Base-by-base conservation (phyloP, 2,888 invertebrate genomes). In the Frankliniella fusca region DNA sequence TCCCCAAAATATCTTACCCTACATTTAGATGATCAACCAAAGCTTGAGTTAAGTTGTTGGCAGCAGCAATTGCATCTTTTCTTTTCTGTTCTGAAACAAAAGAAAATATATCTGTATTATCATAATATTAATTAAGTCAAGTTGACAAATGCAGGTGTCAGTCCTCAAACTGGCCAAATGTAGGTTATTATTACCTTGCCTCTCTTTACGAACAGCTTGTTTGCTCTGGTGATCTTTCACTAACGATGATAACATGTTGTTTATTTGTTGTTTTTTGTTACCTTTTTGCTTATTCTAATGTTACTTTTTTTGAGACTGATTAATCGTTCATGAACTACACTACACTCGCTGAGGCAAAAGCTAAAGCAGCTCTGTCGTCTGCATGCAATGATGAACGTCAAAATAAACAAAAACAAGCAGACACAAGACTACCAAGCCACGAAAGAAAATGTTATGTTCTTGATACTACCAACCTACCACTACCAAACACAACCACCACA, bases 21-120 rank as follows among this genome's bases (percentile, higher is more conserved):
- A 98, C 96, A 91, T 99, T 99, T 38, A 99, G 90, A 88, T 99
- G 98, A 88, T 99, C 98, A 0, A 99, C 98, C 54, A 99, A 90
- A 54, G 97, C 93, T 87, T 97, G 96, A 0, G 98, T 98, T 84
- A 99, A 90, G 86, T 95, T 94, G 88, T 95, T 97, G 1, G 98
- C 97, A 82, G 98, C 95, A 85, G 93, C 92, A 83, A 98, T 93
- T 28, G 98, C 98, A 88, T 98, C 98, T 87, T 96, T 97, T 82
- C 97, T 92, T 88, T 96, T 95, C 86, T 93, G 93, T 90, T 99
- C 99, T 97, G 89, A 83, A 91, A 90, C 84, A 85, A 83, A 82
- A 82, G 10, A 54, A 54, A 54, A 54, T 5, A 0, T 80, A 79
- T n/a, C n/a, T 83, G 38, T 38, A 38, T 38, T 38, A 38, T 38